Evolutionary conservation across 2,113 vertebrate species (phyloP), one percentile per base, ranked within the genome.

Genomic region (Hippocampus abdominalis): DNA sequence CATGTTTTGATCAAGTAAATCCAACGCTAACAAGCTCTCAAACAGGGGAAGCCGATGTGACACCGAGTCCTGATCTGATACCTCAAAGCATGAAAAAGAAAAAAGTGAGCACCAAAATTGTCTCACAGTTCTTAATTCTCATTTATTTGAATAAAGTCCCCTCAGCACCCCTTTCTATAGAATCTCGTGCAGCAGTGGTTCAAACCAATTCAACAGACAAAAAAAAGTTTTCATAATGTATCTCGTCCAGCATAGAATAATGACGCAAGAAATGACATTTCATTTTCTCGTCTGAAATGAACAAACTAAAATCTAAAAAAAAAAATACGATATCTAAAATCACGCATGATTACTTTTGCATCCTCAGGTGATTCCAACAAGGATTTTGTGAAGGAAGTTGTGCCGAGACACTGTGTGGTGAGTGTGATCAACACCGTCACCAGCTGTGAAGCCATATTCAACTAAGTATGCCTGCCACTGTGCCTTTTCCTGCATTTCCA

Each of bases 371-470:
- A 27, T 57, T 27, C 12, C 25, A 51, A 9, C 49, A 69, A 56
- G 63, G 42, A 70, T 73, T 77, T 74, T 76, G 60, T 21, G 56
- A n/a, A 80, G 64, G 70, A 73, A 48, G 39, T 27, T 72, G 79
- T 82, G 75, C 85, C 54, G 9, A 73, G 71, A 86, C 82, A 72
- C 81, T 88, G n/a, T n/a, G n/a, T n/a, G n/a, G n/a, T n/a, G 80
- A 88, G 80, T 86, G 83, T 81, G 84, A 89, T 88, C 85, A 81
- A 85, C 84, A 81, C 54, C 44, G 73, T 67, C 66, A 69, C 56
- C 74, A 42, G 73, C 74, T 51, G 39, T 29, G 54, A 77, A 72
- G 75, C 76, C 49, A 44, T 54, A 70, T 77, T 77, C 23, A 71
- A 77, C 71, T 61, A 69, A 84, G 73, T 68, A 80, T 13, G 60